phyloP scores from a whole-genome alignment of 2,888 invertebrate species.

The Drosophila mulleri region DNA sequence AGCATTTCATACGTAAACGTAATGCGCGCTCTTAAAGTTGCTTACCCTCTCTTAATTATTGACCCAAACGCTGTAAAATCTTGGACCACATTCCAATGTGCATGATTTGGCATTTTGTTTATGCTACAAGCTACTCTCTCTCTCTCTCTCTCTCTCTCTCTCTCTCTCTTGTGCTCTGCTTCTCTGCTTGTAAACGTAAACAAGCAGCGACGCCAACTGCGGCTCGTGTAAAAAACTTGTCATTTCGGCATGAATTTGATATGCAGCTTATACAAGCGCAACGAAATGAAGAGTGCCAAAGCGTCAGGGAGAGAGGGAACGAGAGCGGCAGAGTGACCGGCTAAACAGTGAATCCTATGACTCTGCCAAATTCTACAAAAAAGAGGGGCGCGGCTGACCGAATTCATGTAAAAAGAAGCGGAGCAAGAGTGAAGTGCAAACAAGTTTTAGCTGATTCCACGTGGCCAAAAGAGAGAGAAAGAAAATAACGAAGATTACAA shows the following conservation, averaged over 20 bases:
- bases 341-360: conserved; percentile 15
- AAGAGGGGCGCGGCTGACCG: conserved; percentile 36
- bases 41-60: conserved; percentile 19
- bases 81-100: conserved; percentile 48
- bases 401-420: conserved; percentile 3
- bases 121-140: conserved; percentile 13
- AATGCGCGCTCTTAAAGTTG: conserved; percentile 9
- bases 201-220: conserved; percentile 36
- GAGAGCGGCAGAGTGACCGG: neutral
- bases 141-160: neutral
- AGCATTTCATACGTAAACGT: conserved; percentile 14
- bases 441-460: neutral
- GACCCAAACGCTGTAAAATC: conserved; percentile 12
- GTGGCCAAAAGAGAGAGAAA: neutral
- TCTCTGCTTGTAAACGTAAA: conserved; percentile 52
- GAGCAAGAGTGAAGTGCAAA: conserved; percentile 2
- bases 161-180: conserved; percentile 7
- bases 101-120: conserved; percentile 55
- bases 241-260: conserved; percentile 66
- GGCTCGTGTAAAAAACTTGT: conserved; percentile 35
- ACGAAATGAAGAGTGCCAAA: conserved; percentile 7
- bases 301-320: neutral
- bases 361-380: conserved; percentile 14
- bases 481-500: neutral
- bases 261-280: conserved; percentile 59